These are phyloP conservation scores for Oreotrochilus melanogaster DNA, from an alignment of 2,113 vertebrate species.

Conservation along the genomic window DNA sequence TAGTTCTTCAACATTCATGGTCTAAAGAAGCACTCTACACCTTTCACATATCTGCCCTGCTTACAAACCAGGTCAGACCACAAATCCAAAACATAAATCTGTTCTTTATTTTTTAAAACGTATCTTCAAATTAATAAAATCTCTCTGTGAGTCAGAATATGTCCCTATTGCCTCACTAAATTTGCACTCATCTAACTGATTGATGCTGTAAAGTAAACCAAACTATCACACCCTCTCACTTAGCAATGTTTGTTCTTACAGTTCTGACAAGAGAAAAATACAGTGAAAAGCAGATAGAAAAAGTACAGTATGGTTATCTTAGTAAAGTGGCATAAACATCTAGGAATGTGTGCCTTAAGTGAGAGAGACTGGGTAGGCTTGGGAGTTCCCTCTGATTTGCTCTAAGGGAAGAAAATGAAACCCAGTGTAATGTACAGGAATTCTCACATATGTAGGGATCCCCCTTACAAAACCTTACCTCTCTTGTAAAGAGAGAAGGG, in stretches of 20 bases:
- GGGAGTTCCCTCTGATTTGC: not conserved
- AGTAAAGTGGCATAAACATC: not conserved
- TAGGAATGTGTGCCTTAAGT: not conserved
- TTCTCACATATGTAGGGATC: not conserved
- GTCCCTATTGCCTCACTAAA: not conserved
- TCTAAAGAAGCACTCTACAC: not conserved
- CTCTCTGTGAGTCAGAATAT: not conserved
- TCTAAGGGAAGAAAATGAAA: not conserved
- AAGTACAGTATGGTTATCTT: constrained; percentile 23
- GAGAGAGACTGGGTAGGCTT: not conserved
- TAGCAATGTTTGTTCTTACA: constrained; percentile 16
- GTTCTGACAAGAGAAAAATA: constrained; percentile 42
- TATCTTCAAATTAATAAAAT: not conserved
- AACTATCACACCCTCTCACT: constrained; percentile 21
- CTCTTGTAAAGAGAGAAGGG: not conserved
- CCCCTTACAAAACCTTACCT: rapidly evolving
- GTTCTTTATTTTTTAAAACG: not conserved
- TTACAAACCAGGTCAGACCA: not conserved
- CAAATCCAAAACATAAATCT: not conserved
- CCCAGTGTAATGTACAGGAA: not conserved
- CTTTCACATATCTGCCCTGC: not conserved
- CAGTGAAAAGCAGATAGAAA: constrained; percentile 29
- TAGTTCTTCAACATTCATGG: not conserved
- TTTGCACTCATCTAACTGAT: not conserved
- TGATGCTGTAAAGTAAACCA: constrained; percentile 26